Evolutionary conservation across 2,888 invertebrate species (phyloP).

Genomic region (Tenthredo distinguenda): DNA sequence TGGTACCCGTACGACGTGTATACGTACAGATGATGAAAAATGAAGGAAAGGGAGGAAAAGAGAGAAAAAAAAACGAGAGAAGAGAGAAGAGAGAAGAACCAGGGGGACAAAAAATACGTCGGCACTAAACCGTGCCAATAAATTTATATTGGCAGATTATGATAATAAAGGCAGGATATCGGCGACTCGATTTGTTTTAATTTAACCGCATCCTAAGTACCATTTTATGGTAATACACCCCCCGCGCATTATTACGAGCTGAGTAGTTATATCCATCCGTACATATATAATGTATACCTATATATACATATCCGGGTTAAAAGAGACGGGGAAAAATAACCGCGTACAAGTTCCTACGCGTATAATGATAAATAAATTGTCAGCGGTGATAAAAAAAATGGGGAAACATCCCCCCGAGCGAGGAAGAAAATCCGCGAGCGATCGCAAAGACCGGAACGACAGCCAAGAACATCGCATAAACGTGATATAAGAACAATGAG

Average conservation of each 20-base stretch:
- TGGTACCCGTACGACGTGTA: background rate
- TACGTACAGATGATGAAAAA: background rate
- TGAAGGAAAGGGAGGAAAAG: background rate
- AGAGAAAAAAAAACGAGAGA: background rate
- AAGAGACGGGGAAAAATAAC: background rate
- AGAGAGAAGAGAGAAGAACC: background rate
- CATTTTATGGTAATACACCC: slow-evolving; percentile 40
- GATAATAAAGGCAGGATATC: slow-evolving; percentile 70
- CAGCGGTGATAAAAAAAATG: background rate
- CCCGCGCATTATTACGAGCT: slow-evolving; percentile 18
- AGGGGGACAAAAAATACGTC: slow-evolving; percentile 11
- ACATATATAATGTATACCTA: background rate
- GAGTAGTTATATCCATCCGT: slow-evolving; percentile 1
- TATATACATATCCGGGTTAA: background rate
- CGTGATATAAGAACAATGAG: background rate
- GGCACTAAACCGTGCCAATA: slow-evolving; percentile 70
- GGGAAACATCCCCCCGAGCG: too few relatives aligned
- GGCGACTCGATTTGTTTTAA: slow-evolving; percentile 71
- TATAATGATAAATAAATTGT: background rate
- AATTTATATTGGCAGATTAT: slow-evolving; percentile 76
- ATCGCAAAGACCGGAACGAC: background rate
- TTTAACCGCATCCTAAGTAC: slow-evolving; percentile 61
- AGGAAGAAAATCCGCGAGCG: background rate
- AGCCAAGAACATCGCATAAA: background rate
- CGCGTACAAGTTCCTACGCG: background rate